phyloP scores from a whole-genome alignment of 2,797 vertebrate species.

The Poecilia wingei region DNA sequence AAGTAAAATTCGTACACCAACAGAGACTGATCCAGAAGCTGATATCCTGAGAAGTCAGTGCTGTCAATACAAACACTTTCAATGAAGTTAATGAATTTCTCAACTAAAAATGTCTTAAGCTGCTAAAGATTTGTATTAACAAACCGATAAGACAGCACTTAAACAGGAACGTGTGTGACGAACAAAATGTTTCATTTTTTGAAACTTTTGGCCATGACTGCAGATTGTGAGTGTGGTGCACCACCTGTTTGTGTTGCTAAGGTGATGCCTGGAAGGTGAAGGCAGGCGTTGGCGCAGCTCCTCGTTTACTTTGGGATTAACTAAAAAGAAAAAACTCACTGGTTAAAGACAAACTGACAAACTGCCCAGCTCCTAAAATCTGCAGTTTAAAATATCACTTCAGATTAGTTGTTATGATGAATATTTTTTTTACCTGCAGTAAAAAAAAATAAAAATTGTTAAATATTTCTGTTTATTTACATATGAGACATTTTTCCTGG shows the following conservation, averaged over 20 bases:
- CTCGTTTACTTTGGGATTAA: conserved; percentile 63
- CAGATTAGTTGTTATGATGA: neutral
- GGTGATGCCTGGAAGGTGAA: conserved; percentile 13
- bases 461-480: neutral
- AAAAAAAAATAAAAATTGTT: neutral
- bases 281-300: conserved; percentile 64
- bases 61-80: neutral
- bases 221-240: neutral
- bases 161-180: neutral
- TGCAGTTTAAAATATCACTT: neutral
- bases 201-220: neutral
- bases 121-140: neutral
- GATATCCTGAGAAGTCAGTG: neutral
- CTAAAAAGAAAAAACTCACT: conserved; percentile 22
- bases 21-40: neutral
- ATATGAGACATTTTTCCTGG: neutral
- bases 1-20: neutral
- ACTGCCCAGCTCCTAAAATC: neutral
- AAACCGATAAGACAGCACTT: neutral
- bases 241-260: conserved; percentile 34
- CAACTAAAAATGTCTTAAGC: neutral
- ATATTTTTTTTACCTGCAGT: neutral
- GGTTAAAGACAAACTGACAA: neutral
- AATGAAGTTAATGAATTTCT: neutral
- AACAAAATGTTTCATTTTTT: neutral